Evolutionary conservation across 2,113 vertebrate species (phyloP), one percentile per base, ranked within the genome.

Genomic region (Pholis gunnellus): DNA sequence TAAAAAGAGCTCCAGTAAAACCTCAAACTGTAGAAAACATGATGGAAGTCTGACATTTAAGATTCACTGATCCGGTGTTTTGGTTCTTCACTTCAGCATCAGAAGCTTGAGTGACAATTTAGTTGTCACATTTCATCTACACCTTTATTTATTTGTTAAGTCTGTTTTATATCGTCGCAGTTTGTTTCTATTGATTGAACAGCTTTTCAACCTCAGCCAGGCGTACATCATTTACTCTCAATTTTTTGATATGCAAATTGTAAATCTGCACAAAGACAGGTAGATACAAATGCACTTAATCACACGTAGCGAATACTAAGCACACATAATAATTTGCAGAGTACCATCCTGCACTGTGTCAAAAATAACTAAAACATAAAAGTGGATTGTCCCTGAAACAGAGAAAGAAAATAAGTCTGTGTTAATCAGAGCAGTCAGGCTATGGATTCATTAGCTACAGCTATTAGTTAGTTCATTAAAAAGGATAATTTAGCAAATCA

Each of bases 381-480:
- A 22, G 34, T 40, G 34, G 5, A 74, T 74, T 64, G 27, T 25
- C 9, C 57, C 25, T 18, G 6, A 29, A 54, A 54, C 73, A 5
- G 17, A 72, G 2, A 7, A 31, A 42, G 40, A 56, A 25, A 52
- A 59, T 1, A 61, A 56, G 44, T 29, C 20, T 34, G 17, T 34
- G 25, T 72, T 67, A 52, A 75, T 66, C 42, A 60, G 68, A 54
- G 56, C 44, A 64, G 63, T 18, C 1, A 1, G 42, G 64, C 64
- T 29, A 5, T 40, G 65, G 63, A 56, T 74, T 70, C 85, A 87
- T 84, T 81, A 81, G 73, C 63, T n/a, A 18, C 36, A 59, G 72
- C 76, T 64, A 74, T 82, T 78, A 75, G 57, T 70, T 10, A 42
- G 48, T 44, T 77, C 77, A 84, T 87, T 77, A 52, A 68, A 83